Base-by-base conservation (phyloP, 2,888 invertebrate species). In the Hyposoter didymator region DNA sequence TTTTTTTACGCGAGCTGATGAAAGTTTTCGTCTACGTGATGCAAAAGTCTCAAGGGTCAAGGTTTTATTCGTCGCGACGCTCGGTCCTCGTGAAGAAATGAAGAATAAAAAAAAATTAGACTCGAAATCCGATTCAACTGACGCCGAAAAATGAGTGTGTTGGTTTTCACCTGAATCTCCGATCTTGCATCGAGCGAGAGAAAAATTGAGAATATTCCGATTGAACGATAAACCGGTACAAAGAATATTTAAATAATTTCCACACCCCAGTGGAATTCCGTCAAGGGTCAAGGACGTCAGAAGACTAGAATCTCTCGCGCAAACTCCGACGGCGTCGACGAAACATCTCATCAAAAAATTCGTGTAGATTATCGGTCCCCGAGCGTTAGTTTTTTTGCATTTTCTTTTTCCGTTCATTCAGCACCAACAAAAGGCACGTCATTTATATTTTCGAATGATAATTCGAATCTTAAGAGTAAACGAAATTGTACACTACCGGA, bases 341-440 rank as follows among this genome's bases (percentile, higher is more conserved):
- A 91, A 84, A 35, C 89, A 90, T 59, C 88, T 89, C 66, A 91
- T 80, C 69, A 90, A 72, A 80, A 86, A 88, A 84, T 89, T 90
- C 28, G 91, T 91, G 73, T 89, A 90, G 8, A 91, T 49, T 28
- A 89, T 73, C 28, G 90, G 89, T 49, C 49, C 59, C 43, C 79
- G 72, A 22, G 52, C 35, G 17, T 28, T 73, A 43, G 43, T 52
- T n/a, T 66, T 66, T 76, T 39, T 73, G 14, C 5, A 66, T 79
- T 47, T 72, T 35, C 74, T 74, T 43, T 43, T 66, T 47, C 66
- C 66, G 2, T 59, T 5, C 22, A 28, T 59, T 55, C n/a, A 4
- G 22, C 14, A 14, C 8, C 4, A 59, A 22, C 0, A 28, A 28
- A 28, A 28, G 28, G 28, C 2, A 59, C 0, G 28, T 22, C 2